Conservation (phyloP, 2,888 invertebrate species). For the Xestia sexstrigata region DNA sequence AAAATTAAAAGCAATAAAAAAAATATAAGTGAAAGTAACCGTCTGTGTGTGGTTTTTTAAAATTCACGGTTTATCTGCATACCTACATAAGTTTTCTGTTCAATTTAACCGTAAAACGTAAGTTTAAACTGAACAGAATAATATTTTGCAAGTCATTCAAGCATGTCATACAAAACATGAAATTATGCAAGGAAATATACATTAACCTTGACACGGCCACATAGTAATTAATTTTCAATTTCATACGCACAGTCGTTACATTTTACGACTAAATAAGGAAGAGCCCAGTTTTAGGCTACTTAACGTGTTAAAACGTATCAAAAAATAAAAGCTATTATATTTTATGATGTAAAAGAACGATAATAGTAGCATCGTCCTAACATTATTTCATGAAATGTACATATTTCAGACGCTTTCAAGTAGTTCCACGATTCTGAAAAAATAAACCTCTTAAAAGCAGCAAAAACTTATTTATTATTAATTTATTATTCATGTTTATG, state of each 20-base stretch:
- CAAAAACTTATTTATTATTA: neutral
- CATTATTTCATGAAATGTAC: too few relatives aligned
- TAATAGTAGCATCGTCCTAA: neutral
- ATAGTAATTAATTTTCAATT: conserved; percentile 32
- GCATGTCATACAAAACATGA: too few relatives aligned
- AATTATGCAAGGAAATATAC: neutral
- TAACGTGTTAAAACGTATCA: neutral
- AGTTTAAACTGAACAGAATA: too few relatives aligned
- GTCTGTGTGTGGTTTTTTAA: neutral
- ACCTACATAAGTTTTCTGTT: neutral
- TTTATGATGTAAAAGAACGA: neutral
- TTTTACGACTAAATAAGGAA: conserved; percentile 29
- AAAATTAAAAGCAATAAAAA: too few relatives aligned
- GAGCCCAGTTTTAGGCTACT: neutral
- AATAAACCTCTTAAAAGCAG: neutral
- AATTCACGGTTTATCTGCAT: too few relatives aligned
- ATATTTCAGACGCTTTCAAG: neutral
- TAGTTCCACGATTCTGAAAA: neutral
- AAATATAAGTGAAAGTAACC: too few relatives aligned
- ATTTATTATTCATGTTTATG: neutral
- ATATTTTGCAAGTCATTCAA: neutral
- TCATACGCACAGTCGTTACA: conserved; percentile 8
- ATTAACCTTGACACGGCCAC: conserved; percentile 15
- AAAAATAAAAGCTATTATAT: neutral
- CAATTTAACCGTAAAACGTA: too few relatives aligned